Base-by-base conservation (phyloP, 2,797 vertebrate species). In the Sus cebifrons region DNA sequence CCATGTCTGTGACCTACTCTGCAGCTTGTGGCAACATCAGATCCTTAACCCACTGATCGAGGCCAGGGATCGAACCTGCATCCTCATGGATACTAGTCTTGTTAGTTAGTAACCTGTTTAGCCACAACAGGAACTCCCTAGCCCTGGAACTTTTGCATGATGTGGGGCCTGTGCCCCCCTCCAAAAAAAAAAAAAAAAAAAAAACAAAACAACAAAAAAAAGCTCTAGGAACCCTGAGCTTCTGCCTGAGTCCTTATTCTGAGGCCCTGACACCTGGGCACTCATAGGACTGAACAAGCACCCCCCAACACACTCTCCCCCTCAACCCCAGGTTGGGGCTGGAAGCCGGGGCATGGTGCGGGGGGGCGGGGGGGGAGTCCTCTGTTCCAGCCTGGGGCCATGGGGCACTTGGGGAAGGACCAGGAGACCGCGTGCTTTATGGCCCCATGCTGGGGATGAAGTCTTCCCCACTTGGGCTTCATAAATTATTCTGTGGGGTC, bases 401-500 rank as follows among this genome's bases (percentile, higher is more conserved):
- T 1, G 60, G 60, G 67, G 12, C 0, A 0, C 27, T 5, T 64
- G 78, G 62, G 73, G 71, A 32, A 49, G 40, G 52, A 71, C 40
- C 67, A 82, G 27, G 64, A 67, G 91, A 83, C 32, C 16, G 73
- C 68, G 7, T 10, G 92, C 73, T 68, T 92, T 82, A 85, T 27
- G 64, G 75, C 40, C 44, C 5, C 56, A 44, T 62, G 77, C n/a
- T 74, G 78, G 40, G 60, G 89, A 94, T 97, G 96, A 98, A 85
- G 68, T 97, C 96, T 96, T 97, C 73, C 68, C 86, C 97, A 87
- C 94, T 86, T 73, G 96, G 97, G 97, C 68, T 74, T 91, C 92
- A 82, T 97, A 97, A 98, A 97, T 75, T 89, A 62, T 71, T 65
- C 94, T 86, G 86, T 89, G 95, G 96, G 97, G 96, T 96, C 95